Conservation (phyloP, 2,113 vertebrate genomes). For the Hemiprocne comata region DNA sequence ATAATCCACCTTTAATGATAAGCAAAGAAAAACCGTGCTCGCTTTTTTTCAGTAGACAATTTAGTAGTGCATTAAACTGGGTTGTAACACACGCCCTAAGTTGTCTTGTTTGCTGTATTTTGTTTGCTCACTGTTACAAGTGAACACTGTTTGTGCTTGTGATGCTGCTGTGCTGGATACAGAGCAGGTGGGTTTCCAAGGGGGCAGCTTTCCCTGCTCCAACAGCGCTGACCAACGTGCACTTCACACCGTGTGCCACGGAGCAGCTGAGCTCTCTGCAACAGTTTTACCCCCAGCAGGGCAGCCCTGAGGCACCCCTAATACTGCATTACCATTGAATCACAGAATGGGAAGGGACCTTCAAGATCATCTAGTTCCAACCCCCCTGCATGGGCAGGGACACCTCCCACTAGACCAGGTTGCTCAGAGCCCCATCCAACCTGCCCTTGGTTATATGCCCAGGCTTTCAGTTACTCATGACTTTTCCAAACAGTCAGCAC, state of each 20-base stretch:
- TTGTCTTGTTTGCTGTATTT: neutral
- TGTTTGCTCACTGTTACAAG: neutral
- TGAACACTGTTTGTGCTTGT: fast-evolving
- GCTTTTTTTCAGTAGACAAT: neutral
- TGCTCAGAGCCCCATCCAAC: too few species aligned
- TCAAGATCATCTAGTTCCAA: too few species aligned
- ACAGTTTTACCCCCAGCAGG: neutral
- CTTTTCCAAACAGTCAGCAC: neutral
- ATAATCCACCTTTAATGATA: neutral
- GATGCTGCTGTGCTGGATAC: neutral
- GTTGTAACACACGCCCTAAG: neutral
- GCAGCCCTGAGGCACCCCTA: neutral
- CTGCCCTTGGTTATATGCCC: too few species aligned
- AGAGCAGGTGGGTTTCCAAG: neutral
- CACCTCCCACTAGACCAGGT: too few species aligned
- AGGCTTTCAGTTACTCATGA: neutral
- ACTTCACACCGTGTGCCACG: neutral
- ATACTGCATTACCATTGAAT: neutral
- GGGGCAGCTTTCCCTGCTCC: neutral
- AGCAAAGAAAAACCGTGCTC: neutral
- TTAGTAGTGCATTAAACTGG: neutral
- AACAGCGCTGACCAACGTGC: too few species aligned
- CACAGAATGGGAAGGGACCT: too few species aligned
- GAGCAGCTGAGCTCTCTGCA: neutral
- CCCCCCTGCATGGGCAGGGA: too few species aligned